Conservation (phyloP, 2,888 invertebrate species). For the Sussaba pulchella region DNA sequence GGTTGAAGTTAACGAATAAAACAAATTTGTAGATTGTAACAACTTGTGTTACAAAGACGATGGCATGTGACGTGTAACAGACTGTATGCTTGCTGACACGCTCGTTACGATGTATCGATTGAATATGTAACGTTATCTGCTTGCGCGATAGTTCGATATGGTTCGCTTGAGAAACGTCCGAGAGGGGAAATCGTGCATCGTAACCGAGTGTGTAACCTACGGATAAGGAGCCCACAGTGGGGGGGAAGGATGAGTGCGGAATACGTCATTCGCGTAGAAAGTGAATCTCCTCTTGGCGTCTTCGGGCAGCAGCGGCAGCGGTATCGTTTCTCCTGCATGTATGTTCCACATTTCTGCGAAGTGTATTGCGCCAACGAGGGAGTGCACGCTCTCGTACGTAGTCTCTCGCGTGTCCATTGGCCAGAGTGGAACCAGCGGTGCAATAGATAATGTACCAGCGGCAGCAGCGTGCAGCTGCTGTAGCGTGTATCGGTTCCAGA, state of each 20-base stretch:
- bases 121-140: slow-evolving; percentile 52
- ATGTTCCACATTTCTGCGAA: slow-evolving; percentile 75
- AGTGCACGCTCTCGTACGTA: slow-evolving; percentile 50
- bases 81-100: neutral
- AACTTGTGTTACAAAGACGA: too few relatives aligned
- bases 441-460: slow-evolving; percentile 50
- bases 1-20: too few relatives aligned
- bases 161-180: slow-evolving; percentile 41
- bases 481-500: slow-evolving; percentile 8
- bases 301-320: slow-evolving; percentile 5
- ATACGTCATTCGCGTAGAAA: slow-evolving; percentile 73
- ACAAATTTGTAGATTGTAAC: too few relatives aligned
- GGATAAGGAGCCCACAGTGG: slow-evolving; percentile 19
- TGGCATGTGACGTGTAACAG: neutral
- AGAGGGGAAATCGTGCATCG: neutral
- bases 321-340: slow-evolving; percentile 46
- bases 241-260: slow-evolving; percentile 46
- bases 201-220: slow-evolving; percentile 9
- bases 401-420: slow-evolving; percentile 29
- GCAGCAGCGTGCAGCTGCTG: slow-evolving; percentile 21
- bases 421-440: slow-evolving; percentile 30
- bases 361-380: slow-evolving; percentile 70
- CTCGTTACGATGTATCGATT: slow-evolving; percentile 42
- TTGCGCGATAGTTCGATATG: slow-evolving; percentile 46
- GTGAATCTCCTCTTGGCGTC: slow-evolving; percentile 68